Base-by-base conservation (phyloP, 2,113 vertebrate genomes). In the Penelope pileata region DNA sequence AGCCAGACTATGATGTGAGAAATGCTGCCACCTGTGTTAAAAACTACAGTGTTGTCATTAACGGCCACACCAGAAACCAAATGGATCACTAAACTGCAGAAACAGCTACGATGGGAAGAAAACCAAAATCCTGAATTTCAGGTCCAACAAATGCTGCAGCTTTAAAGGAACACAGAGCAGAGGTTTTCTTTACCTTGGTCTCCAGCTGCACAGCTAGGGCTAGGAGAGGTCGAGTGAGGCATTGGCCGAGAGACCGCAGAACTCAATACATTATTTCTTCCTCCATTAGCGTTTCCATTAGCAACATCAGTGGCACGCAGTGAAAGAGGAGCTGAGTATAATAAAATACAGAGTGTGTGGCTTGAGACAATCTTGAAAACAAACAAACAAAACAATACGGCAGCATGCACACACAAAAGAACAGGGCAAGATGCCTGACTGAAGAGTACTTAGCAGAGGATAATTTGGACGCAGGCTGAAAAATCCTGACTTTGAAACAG, bases 241-340 rank as follows among this genome's bases (percentile, higher is more conserved):
- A 98, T 84, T 54, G 99, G 97, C n/a, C 95, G 97, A 72, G 98
- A 96, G 21, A 98, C 97, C 32, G 98, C 95, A 50, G 99, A 98
- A 96, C 97, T 98, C 83, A 98, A 95, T 19, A 98, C 50, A 10
- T 92, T 97, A 64, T 96, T 96, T 82, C 98, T 98, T 38, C 97
- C 98, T 87, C 98, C 98, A 87, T 95, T 97, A 83, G 94, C 45
- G 58, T 98, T 97, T 88, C 98, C 97, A 91, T 98, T 99, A 45
- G 98, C 94, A 84, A 98, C 98, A 76, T 98, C 98, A 60, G 98
- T 96, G 83, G 98, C 90, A 97, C 97, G 98, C 60, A 98, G 92
- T 64, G 98, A 98, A 82, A 98, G 97, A 91, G 98, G 98, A 88
- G 98, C 98, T 99, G 86, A 79, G 83, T 15, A 85, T 62, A 94